Percentiles rank a stretch among this genome's conserved stretches.
These are phyloP conservation scores for Plusia festucae DNA, from an alignment of 2,888 invertebrate species.

Conservation along the genomic window DNA sequence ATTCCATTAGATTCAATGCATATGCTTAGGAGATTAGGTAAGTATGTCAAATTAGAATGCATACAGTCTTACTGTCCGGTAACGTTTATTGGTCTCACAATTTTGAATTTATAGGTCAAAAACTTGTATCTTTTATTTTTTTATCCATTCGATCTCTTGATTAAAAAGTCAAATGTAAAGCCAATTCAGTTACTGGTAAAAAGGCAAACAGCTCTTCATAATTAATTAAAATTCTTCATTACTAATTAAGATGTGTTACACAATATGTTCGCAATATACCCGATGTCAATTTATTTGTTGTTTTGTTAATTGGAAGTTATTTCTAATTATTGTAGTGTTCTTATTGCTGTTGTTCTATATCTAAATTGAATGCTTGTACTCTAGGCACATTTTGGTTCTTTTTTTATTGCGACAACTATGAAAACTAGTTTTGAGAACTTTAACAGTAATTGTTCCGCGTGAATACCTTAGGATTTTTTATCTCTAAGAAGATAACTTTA, in stretches of 20 bases:
- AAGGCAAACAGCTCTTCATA: neutral
- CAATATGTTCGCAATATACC: neutral
- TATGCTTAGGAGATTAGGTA: neutral
- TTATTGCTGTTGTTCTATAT: too few relatives aligned
- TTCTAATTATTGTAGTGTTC: neutral
- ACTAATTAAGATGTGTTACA: neutral
- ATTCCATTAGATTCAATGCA: neutral
- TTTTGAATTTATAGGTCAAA: neutral
- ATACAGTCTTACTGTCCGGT: too few relatives aligned
- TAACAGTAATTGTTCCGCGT: too few relatives aligned
- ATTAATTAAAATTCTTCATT: conserved; percentile 1
- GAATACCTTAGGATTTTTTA: too few relatives aligned
- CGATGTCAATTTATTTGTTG: neutral
- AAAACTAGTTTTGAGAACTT: too few relatives aligned
- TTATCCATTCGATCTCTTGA: neutral
- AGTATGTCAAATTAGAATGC: neutral
- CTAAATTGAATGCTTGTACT: too few relatives aligned
- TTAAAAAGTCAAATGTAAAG: neutral
- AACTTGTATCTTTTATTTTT: neutral
- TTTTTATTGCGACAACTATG: too few relatives aligned
- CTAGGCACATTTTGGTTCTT: too few relatives aligned
- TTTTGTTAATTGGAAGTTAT: neutral
- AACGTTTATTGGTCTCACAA: neutral
- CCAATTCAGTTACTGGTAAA: neutral
- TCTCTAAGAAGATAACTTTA: too few relatives aligned